Percentiles rank a stretch among this genome's conserved stretches.
phyloP scores from a whole-genome alignment of 2,797 vertebrate genomes.

The Fratercula arctica region DNA sequence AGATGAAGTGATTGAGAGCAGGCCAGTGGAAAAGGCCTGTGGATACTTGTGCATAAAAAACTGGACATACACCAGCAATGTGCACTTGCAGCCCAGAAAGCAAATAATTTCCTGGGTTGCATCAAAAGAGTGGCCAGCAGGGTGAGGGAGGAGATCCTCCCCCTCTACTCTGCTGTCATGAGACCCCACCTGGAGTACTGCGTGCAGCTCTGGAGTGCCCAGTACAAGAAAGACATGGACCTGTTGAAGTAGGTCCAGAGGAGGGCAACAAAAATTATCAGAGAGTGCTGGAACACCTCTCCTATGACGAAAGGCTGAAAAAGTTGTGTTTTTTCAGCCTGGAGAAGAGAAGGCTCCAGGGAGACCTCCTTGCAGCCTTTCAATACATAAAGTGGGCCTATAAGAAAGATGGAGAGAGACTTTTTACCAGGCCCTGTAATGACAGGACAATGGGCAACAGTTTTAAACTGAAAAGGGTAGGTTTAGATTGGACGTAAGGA shows the following conservation, averaged over 20 bases:
- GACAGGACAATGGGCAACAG: neutral
- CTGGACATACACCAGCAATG: neutral
- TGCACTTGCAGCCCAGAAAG: neutral
- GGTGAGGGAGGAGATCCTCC: neutral
- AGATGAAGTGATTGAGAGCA: neutral
- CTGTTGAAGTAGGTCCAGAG: neutral
- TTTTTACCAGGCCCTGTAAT: neutral
- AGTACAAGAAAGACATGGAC: neutral
- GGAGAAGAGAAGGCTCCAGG: neutral
- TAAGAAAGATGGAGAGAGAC: neutral
- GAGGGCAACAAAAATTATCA: neutral
- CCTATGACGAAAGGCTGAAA: neutral
- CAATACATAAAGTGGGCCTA: neutral
- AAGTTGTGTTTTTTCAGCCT: neutral
- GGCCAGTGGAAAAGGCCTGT: fast-evolving
- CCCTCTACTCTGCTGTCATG: neutral
- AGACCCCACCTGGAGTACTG: neutral
- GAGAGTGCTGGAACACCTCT: neutral
- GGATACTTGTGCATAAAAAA: neutral
- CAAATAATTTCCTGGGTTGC: neutral
- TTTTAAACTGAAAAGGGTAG: neutral
- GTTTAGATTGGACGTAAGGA: neutral
- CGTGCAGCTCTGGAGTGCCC: neutral
- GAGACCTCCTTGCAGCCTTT: neutral
- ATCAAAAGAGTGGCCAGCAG: neutral